Evolutionary conservation across 2,888 invertebrate genomes (phyloP), one percentile per base, ranked within the genome.

Genomic region (Diarsia mendica): DNA sequence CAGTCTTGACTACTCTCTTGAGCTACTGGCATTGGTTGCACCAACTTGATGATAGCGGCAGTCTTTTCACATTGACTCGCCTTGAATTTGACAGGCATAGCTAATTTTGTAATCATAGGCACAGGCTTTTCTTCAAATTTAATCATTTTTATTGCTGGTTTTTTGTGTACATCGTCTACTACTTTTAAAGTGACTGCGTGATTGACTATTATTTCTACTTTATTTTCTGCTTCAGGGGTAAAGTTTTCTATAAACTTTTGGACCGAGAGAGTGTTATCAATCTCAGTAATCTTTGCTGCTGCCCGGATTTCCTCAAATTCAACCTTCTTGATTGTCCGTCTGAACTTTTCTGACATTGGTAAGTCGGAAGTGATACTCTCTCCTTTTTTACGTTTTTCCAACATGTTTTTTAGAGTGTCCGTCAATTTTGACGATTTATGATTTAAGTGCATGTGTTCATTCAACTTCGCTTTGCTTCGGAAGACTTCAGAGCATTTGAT

Each of bases 231-330:
- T 18, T 95, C 95, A 0, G 96, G 96, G 0, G 89, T 92, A 66
- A 96, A 96, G 39, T 89, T 95, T 78, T 96, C 95, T 2, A 95
- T 89, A 55, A 95, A 96, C 13, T 95, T 95, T 68, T 93, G 92
- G 0, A 93, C 96, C 0, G 95, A 95, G 2, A 93, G 44, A 3
- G 90, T 87, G 0, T 90, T 87, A 0, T 84, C 80, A 0, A 92
- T 81, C 0, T 87, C 79, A 2, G 80, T 90, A 0, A 96, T 83
- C 11, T 80, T 94, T 0, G 92, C 95, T 0, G 82, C 67, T 0
- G 82, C 67, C 0, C 53, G n/a, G 0, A 48, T 15, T 3, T 61
- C 72, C 1, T 87, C 83, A 0, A 70, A 23, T 6, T 80, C 39
- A 0, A 93, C 92, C 78, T 90, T 94, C 67, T 91, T 93, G 0